Evolutionary conservation across 2,888 invertebrate genomes (phyloP).

Genomic region (Zele albiditarsus): DNA sequence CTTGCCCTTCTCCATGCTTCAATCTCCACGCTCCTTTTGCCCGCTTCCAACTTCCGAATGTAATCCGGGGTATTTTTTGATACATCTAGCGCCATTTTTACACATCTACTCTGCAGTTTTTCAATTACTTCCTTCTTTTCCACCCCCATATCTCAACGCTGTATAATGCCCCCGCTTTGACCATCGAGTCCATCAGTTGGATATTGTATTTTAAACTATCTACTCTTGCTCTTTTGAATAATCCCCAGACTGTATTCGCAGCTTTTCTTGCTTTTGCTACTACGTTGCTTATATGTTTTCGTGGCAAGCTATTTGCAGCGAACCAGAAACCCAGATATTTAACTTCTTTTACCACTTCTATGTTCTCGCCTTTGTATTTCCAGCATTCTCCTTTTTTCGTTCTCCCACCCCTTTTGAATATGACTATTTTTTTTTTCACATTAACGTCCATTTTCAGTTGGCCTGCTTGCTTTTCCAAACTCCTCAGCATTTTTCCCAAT

Average conservation of each 20-base stretch:
- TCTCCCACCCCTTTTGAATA: constrained; percentile 33
- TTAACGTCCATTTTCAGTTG: constrained; percentile 30
- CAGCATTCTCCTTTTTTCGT: constrained; percentile 10
- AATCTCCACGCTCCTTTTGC: background rate
- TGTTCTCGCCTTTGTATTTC: constrained; percentile 24
- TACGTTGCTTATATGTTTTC: background rate
- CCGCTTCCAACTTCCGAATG: background rate
- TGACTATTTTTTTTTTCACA: constrained; percentile 32
- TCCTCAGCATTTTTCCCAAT: constrained; percentile 27
- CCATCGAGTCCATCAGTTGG: background rate
- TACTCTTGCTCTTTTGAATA: too few relatives aligned
- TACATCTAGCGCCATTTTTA: background rate
- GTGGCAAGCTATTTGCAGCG: background rate
- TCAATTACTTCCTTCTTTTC: background rate
- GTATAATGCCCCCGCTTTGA: too few relatives aligned
- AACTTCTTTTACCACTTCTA: constrained; percentile 32
- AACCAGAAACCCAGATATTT: constrained; percentile 39
- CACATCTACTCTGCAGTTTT: background rate
- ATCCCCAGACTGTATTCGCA: constrained; percentile 28
- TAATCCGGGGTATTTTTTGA: background rate
- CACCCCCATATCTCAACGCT: background rate
- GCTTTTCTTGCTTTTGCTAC: constrained; percentile 21
- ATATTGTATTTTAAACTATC: too few relatives aligned
- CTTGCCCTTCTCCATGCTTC: background rate
- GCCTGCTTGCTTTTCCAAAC: constrained; percentile 19